Conservation (phyloP, 2,113 vertebrate species). For the Barnardius zonarius region DNA sequence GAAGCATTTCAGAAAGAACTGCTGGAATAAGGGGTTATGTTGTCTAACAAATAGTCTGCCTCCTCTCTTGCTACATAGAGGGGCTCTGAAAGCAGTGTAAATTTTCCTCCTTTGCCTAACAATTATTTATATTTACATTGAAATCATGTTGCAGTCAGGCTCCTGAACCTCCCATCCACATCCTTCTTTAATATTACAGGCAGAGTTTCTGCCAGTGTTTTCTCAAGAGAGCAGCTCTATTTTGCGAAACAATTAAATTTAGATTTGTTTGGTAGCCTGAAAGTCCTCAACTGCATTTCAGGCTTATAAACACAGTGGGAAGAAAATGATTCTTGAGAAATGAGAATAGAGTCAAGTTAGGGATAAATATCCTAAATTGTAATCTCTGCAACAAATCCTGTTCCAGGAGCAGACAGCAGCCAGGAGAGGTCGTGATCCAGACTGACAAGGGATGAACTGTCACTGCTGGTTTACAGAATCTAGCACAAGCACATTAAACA, state of each 20-base stretch:
- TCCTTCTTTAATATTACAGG: slow-evolving; percentile 29
- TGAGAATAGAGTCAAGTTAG: neutral
- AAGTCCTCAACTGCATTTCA: slow-evolving; percentile 41
- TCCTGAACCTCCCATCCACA: neutral
- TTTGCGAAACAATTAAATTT: slow-evolving; percentile 55
- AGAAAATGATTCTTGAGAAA: slow-evolving; percentile 28
- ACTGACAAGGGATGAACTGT: slow-evolving; percentile 20
- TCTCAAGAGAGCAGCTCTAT: slow-evolving; percentile 1
- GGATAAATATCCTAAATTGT: slow-evolving; percentile 21
- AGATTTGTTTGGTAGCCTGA: slow-evolving; percentile 48
- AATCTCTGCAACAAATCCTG: slow-evolving; percentile 11
- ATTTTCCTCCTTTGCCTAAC: neutral
- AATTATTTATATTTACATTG: neutral
- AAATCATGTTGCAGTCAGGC: neutral
- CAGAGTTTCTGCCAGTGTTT: slow-evolving; percentile 2
- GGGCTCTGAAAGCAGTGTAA: neutral
- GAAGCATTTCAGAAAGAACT: neutral
- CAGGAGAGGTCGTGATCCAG: neutral
- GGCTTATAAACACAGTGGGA: neutral
- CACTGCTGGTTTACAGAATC: neutral
- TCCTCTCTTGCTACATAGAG: neutral
- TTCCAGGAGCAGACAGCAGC: neutral
- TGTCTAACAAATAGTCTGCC: neutral
- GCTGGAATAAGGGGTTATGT: neutral
- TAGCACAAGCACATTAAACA: neutral